Evolutionary conservation across 2,113 vertebrate species (phyloP).

Genomic region (Callaeas wilsoni): DNA sequence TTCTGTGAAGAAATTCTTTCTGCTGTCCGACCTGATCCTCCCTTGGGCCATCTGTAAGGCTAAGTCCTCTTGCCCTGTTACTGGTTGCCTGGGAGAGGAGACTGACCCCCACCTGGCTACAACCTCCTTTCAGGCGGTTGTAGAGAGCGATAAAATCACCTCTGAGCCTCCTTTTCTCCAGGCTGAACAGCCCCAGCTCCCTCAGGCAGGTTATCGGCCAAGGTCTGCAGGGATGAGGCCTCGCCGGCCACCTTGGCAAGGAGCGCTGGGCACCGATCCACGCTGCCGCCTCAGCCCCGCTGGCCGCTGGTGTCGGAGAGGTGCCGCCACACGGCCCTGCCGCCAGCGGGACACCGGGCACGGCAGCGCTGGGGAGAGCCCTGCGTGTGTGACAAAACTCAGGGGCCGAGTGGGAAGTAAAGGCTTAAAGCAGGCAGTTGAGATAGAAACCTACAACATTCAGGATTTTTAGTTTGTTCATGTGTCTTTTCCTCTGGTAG

Average conservation of each 20-base stretch:
- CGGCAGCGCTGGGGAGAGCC: neutral
- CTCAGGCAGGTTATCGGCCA: fast-evolving
- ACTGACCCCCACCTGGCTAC: fast-evolving
- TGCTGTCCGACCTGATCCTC: neutral
- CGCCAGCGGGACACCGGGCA: fast-evolving
- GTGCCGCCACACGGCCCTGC: fast-evolving
- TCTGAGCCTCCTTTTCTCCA: neutral
- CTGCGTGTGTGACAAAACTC: fast-evolving
- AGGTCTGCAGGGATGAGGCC: neutral
- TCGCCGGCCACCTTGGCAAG: fast-evolving
- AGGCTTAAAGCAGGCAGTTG: neutral
- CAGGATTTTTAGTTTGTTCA: too few species aligned
- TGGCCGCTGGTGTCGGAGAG: neutral
- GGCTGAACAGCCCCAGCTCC: neutral
- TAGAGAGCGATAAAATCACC: fast-evolving
- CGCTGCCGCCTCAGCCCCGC: neutral
- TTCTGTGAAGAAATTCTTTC: neutral
- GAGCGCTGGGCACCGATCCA: fast-evolving
- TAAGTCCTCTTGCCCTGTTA: fast-evolving
- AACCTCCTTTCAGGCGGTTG: neutral
- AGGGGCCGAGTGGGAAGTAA: neutral
- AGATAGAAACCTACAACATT: fast-evolving
- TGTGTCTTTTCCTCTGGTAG: neutral
- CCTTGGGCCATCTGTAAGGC: too few species aligned
- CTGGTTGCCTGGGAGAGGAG: neutral